Conservation (phyloP, 30 jellyfish, hydroid and myxozoan species). For the Catostylus mosaicus region DNA sequence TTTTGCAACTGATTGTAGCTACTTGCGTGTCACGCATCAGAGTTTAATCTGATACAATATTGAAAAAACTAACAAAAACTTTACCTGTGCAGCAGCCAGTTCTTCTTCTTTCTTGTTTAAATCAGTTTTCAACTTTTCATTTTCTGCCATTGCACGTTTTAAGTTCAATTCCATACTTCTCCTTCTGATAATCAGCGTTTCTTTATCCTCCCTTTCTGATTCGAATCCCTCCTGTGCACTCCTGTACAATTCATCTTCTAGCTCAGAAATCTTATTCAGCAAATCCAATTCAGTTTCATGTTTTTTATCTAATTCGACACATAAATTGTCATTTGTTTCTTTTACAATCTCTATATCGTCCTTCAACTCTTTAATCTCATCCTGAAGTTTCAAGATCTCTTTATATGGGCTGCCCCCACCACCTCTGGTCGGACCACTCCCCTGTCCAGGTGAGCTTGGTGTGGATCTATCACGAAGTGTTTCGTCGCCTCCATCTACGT, state of each 20-base stretch:
- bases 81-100: constrained; percentile 10
- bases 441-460: constrained; percentile 8
- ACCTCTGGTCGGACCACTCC: constrained; percentile 12
- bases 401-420: constrained; percentile 12
- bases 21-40: too few relatives aligned
- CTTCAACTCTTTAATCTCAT: constrained; percentile 31
- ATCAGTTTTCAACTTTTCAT: constrained; percentile 40
- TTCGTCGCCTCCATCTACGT: constrained; percentile 15
- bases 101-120: constrained; percentile 29
- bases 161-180: constrained; percentile 27
- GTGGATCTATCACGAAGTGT: neutral
- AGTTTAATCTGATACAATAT: too few relatives aligned
- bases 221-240: constrained; percentile 74
- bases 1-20: too few relatives aligned
- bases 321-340: constrained; percentile 49
- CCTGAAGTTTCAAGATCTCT: constrained; percentile 9
- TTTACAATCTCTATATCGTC: constrained; percentile 51
- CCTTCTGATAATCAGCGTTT: constrained; percentile 1
- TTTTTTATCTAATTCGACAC: constrained; percentile 32
- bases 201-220: constrained; percentile 42
- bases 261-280: constrained; percentile 44
- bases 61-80: neutral
- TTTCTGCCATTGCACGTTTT: constrained; percentile 26
- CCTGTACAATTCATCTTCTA: constrained; percentile 59
- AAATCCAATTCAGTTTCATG: constrained; percentile 62